Evolutionary conservation across 2,113 vertebrate genomes (phyloP).

Genomic region (Rhadina sibilatrix): DNA sequence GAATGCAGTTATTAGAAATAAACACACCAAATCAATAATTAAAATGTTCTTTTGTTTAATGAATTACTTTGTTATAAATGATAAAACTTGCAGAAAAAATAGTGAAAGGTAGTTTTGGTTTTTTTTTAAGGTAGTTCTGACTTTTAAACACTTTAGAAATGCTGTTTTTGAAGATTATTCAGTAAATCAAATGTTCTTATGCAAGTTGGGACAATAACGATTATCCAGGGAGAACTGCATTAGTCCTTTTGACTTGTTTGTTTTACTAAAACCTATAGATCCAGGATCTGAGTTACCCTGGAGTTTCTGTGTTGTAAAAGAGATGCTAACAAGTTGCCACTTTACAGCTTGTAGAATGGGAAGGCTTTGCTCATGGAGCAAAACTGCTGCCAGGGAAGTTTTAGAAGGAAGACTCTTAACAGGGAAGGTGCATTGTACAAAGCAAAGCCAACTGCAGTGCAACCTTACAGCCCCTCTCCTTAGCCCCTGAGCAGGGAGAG

Average conservation of each 20-base stretch:
- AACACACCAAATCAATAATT: background rate
- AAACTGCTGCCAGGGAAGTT: background rate
- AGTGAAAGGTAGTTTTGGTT: too few species aligned
- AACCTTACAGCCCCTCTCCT: background rate
- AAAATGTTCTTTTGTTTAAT: background rate
- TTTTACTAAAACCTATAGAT: background rate
- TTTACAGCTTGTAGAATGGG: background rate
- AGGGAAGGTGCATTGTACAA: background rate
- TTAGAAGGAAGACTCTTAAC: too few species aligned
- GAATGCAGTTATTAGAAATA: background rate
- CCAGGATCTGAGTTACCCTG: background rate
- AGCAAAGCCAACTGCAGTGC: rapidly evolving
- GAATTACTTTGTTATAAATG: background rate
- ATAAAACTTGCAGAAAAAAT: background rate
- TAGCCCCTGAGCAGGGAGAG: background rate
- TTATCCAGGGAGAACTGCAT: background rate
- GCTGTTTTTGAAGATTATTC: background rate
- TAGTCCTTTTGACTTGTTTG: background rate
- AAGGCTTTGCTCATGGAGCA: background rate
- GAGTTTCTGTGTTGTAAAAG: background rate
- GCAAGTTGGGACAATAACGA: background rate
- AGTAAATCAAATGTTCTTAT: background rate
- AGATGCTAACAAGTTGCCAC: background rate
- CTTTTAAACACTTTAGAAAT: background rate
- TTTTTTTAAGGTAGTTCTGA: background rate